Conservation (phyloP, 2,797 vertebrate genomes). For the Amblyraja radiata region DNA sequence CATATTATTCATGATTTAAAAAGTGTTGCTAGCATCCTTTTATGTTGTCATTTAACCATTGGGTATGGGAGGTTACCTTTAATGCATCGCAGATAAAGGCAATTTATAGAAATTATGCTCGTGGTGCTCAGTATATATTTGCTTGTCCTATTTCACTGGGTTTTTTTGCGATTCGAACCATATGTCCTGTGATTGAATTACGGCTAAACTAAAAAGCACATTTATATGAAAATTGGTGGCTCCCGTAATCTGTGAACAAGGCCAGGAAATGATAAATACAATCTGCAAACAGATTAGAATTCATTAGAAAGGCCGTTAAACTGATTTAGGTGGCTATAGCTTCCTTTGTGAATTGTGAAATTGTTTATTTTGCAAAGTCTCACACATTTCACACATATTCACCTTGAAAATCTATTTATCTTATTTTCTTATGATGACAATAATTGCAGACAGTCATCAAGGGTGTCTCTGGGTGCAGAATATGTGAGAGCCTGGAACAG, state of each 20-base stretch:
- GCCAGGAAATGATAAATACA: background rate
- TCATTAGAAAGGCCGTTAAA: constrained; percentile 14
- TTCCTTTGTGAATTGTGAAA: background rate
- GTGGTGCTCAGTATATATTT: background rate
- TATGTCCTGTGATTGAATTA: background rate
- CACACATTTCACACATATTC: background rate
- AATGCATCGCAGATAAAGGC: background rate
- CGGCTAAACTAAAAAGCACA: background rate
- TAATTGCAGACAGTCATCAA: background rate
- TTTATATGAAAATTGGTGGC: background rate
- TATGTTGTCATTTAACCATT: constrained; percentile 77
- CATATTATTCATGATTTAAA: constrained; percentile 77
- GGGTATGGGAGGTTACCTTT: background rate
- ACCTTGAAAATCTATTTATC: background rate
- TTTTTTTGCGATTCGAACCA: background rate
- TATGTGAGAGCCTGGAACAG: background rate
- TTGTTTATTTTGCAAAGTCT: too few species aligned
- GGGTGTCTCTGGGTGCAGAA: background rate
- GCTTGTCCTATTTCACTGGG: background rate
- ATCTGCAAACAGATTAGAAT: background rate
- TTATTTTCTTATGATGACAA: too few species aligned
- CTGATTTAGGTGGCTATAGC: background rate
- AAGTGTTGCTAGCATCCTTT: constrained; percentile 82
- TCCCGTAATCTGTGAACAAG: background rate
- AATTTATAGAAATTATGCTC: background rate